Evolutionary conservation across 92 coral and sea anemone species (phyloP).

Genomic region (Umimayanthus kanabou): DNA sequence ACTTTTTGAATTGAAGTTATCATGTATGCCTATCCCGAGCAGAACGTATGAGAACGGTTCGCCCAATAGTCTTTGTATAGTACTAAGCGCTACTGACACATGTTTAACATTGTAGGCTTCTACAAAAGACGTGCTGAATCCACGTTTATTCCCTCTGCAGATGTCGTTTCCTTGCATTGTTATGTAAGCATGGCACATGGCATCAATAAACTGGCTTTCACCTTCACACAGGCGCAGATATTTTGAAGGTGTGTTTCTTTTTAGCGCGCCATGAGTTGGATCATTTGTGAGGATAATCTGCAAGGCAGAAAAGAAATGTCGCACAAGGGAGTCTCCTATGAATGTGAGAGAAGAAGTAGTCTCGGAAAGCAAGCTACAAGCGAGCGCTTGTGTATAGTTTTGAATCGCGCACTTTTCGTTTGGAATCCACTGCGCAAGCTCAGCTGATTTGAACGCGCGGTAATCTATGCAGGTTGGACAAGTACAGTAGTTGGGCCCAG

Average conservation of each 20-base stretch:
- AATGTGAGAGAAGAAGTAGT: conserved; percentile 60
- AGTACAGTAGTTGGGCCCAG: conserved; percentile 60
- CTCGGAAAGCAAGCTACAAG: conserved; percentile 66
- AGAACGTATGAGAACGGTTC: conserved; percentile 65
- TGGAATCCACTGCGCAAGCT: conserved; percentile 81
- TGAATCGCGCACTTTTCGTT: conserved; percentile 53
- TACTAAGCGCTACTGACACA: conserved; percentile 55
- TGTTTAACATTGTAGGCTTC: conserved; percentile 74
- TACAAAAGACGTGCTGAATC: conserved; percentile 62
- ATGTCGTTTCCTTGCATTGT: conserved; percentile 78
- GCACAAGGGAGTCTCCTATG: conserved; percentile 82
- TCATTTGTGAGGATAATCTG: conserved; percentile 68
- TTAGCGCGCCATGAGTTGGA: conserved; percentile 70
- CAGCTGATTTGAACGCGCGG: conserved; percentile 71
- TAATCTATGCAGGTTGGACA: conserved; percentile 76
- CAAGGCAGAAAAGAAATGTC: conserved; percentile 82
- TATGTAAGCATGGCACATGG: conserved; percentile 78
- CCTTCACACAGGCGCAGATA: conserved; percentile 62
- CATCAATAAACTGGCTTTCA: conserved; percentile 83
- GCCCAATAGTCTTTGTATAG: conserved; percentile 54
- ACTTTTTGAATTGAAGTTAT: conserved; percentile 65
- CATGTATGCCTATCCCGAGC: conserved; percentile 78
- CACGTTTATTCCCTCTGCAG: conserved; percentile 53
- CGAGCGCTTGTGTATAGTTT: conserved; percentile 73
- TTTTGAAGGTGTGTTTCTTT: conserved; percentile 45